Evolutionary conservation across 23 tunicate genomes (phyloP), one percentile per base, ranked within the genome.

Genomic region (Styela clava): DNA sequence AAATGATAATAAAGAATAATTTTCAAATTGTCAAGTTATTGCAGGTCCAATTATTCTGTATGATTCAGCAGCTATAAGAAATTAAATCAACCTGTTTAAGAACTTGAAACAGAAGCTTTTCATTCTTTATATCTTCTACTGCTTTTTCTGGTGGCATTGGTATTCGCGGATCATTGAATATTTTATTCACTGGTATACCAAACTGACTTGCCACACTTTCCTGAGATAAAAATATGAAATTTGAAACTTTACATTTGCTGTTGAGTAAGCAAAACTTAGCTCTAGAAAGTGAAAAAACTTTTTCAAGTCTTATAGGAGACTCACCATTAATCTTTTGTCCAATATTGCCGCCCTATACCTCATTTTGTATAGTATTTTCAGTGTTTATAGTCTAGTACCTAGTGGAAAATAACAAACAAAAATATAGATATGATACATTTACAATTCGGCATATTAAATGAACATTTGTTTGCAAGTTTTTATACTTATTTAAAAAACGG

Each of bases 91-190:
- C 81, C 81, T 28, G 52, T 64, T 76, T 76, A 21, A 76, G 31
- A 21, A 76, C 31, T 24, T 76, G 65, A 2, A 76, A 76, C 31
- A 76, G 64, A 51, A 76, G 65, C 26, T 76, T 76, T 2, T 76
- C 81, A 52, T 76, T 76, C 27, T 52, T 52, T 5, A 52, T 52
- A 52, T 76, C 81, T 44, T 76, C 81, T 24, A 44, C 27, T 7
- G 81, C 26, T 52, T 76, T 76, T 51, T 44, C 18, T 18, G 81
- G 81, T 37, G n/a, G 31, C 81, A 76, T 76, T 29, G 81, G 35
- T 21, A 44, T 44, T 27, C 65, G 37, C 16, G 81, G 81, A 76
- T 76, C 81, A 29, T 76, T 76, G 64, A 76, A 76, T 52, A 76
- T 44, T 76, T 23, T n/a, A 76, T 44, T 76, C 16, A 76, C 81